phyloP scores from a whole-genome alignment of 2,113 vertebrate species.

The Psittacus erithacus region DNA sequence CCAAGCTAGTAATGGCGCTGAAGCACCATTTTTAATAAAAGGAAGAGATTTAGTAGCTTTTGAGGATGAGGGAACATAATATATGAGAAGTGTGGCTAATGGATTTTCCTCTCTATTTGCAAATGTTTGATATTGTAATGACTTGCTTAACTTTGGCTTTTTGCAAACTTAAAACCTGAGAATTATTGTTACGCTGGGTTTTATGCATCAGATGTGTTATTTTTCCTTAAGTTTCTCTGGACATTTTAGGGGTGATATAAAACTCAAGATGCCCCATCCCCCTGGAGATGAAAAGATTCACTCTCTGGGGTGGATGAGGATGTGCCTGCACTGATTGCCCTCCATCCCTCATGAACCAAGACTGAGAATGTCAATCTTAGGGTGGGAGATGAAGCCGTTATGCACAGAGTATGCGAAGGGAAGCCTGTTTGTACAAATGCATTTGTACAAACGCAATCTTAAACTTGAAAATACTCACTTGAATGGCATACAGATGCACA shows the following conservation, averaged over 20 bases:
- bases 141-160: neutral
- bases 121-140: neutral
- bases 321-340: neutral
- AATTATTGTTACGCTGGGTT: neutral
- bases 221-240: neutral
- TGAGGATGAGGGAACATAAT: neutral
- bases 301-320: neutral
- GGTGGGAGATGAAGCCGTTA: neutral
- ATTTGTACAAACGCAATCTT: neutral
- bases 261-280: neutral
- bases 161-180: neutral
- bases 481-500: neutral
- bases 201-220: neutral
- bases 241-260: neutral
- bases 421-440: neutral
- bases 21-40: constrained; percentile 2
- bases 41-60: neutral
- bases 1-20: neutral
- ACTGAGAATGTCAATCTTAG: neutral
- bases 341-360: neutral
- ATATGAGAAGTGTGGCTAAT: neutral
- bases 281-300: neutral
- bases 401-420: neutral
- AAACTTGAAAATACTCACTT: neutral
- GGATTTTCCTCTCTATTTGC: neutral